These are phyloP conservation scores for Drosophila mayri DNA, from an alignment of 1,140 invertebrate species.

Conservation along the genomic window DNA sequence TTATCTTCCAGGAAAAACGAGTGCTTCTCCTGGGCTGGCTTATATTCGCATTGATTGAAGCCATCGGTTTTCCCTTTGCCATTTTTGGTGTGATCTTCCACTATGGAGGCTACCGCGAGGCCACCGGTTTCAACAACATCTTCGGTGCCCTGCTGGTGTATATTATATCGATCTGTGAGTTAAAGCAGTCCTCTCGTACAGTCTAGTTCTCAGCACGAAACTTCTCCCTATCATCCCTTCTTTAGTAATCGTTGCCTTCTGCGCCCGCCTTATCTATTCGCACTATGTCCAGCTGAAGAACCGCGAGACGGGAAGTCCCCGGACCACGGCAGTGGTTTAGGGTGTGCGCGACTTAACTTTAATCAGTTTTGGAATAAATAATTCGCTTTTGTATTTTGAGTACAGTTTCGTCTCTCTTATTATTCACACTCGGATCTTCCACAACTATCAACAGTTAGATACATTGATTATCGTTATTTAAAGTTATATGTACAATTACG, in stretches of 20 bases:
- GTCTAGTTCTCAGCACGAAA: background rate
- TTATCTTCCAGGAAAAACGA: constrained; percentile 47
- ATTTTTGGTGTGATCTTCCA: constrained; percentile 70
- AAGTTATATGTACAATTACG: constrained; percentile 47
- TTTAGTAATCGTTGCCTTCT: constrained; percentile 58
- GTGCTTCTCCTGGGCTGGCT: constrained; percentile 58
- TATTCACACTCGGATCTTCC: constrained; percentile 57
- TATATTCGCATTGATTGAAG: constrained; percentile 49
- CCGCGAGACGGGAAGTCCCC: constrained; percentile 24
- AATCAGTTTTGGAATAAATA: constrained; percentile 45
- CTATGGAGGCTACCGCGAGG: constrained; percentile 67
- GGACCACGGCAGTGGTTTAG: constrained; percentile 59
- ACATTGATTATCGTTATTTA: constrained; percentile 42
- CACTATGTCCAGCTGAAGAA: constrained; percentile 66
- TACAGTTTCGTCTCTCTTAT: constrained; percentile 48
- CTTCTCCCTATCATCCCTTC: background rate
- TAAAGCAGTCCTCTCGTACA: background rate
- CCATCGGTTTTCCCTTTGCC: constrained; percentile 65
- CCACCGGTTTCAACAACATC: constrained; percentile 46
- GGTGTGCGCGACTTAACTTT: background rate
- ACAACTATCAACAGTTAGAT: constrained; percentile 78
- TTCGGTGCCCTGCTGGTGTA: constrained; percentile 51
- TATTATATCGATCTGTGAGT: constrained; percentile 61
- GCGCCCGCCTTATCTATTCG: constrained; percentile 72
- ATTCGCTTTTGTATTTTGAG: constrained; percentile 27